Conservation (phyloP, 2,888 invertebrate genomes). For the Eurytoma adleriae region DNA sequence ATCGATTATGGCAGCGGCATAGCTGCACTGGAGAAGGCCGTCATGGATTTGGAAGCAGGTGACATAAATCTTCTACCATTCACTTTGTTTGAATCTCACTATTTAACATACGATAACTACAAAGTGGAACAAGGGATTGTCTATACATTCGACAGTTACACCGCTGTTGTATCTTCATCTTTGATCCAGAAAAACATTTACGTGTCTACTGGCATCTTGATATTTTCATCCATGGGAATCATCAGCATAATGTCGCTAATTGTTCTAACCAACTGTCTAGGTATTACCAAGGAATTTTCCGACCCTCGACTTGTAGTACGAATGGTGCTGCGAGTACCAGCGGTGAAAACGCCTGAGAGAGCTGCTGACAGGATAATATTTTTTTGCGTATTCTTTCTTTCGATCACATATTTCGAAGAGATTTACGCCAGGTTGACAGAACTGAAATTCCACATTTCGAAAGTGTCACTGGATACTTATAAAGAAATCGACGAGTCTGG, state of each 20-base stretch:
- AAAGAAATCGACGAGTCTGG: slow-evolving; percentile 9
- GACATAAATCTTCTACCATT: slow-evolving; percentile 14
- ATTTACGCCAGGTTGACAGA: slow-evolving; percentile 36
- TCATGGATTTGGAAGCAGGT: slow-evolving; percentile 23
- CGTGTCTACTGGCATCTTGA: background rate
- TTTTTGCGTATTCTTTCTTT: slow-evolving; percentile 16
- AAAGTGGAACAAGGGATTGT: background rate
- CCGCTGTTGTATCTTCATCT: background rate
- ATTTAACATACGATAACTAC: background rate
- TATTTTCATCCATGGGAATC: background rate
- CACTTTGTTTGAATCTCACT: slow-evolving; percentile 10
- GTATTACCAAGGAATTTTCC: background rate
- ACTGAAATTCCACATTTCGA: background rate
- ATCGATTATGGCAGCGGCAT: background rate
- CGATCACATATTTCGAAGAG: slow-evolving; percentile 26
- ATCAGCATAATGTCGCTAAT: background rate
- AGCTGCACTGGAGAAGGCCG: background rate
- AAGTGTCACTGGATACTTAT: slow-evolving; percentile 1
- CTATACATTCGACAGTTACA: slow-evolving; percentile 20
- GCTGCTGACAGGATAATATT: slow-evolving; percentile 31
- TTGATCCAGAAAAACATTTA: background rate
- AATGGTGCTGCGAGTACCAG: slow-evolving; percentile 7
- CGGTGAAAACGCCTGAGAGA: background rate
- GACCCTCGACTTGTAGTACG: background rate
- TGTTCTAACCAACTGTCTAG: background rate